phyloP scores from a whole-genome alignment of 2,888 invertebrate species.

The Slavum lentiscoides region DNA sequence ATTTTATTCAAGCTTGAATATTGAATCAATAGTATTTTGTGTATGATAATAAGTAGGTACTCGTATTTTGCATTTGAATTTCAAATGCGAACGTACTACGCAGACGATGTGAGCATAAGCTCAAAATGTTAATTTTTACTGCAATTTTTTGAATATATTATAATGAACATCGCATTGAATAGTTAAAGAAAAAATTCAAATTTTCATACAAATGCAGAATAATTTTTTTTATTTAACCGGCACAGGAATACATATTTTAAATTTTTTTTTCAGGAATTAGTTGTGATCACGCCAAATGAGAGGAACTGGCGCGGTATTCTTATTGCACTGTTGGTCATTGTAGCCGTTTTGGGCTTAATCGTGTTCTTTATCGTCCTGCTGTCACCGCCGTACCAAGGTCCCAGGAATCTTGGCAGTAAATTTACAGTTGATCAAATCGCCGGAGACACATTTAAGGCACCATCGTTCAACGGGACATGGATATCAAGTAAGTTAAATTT shows the following conservation, averaged over 20 bases:
- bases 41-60: no score
- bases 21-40: no score
- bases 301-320: slow-evolving; percentile 94
- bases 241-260: background rate
- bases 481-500: slow-evolving; percentile 65
- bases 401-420: slow-evolving; percentile 69
- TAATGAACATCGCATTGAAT: no score
- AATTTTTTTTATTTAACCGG: background rate
- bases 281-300: slow-evolving; percentile 81
- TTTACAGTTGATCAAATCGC: slow-evolving; percentile 70
- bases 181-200: no score
- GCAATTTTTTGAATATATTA: no score
- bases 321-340: slow-evolving; percentile 87
- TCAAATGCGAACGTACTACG: no score
- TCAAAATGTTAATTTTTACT: no score
- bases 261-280: slow-evolving; percentile 74
- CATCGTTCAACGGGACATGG: slow-evolving; percentile 78
- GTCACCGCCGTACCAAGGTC: slow-evolving; percentile 76
- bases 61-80: no score
- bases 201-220: no score
- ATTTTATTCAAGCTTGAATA: no score
- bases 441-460: slow-evolving; percentile 59
- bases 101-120: no score
- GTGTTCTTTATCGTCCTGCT: slow-evolving; percentile 89
- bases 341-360: slow-evolving; percentile 84